Base-by-base conservation (phyloP, 2,113 vertebrate genomes). In the Mixornis gularis region DNA sequence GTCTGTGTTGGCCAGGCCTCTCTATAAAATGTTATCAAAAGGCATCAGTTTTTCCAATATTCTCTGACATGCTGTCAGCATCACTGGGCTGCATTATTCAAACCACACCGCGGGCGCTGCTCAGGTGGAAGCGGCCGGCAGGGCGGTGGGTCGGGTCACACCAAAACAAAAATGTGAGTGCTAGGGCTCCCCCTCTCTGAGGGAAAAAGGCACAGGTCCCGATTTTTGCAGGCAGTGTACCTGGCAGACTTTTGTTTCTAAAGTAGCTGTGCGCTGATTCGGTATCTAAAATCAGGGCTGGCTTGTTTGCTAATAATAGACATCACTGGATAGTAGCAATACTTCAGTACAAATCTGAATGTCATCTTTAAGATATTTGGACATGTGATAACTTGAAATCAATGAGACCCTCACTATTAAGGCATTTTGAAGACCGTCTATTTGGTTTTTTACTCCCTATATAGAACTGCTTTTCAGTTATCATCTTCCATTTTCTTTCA, bases 41-140 rank as follows among this genome's bases (percentile, higher is more conserved):
- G 62, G 32, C 84, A 90, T 81, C 65, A 29, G 13, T 38, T 92
- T 92, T 78, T 68, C 78, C 86, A 92, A 34, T 92, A 76, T 92
- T 89, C 87, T 56, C 84, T 90, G 77, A 38, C 73, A 58, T 22
- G 16, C 73, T 63, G 64, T 87, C 90, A 79, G 65, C 52, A 53
- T 11, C 85, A 17, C 44, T 25, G 49, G 82, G 58, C 25, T 71
- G 62, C 40, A 20, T 62, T 89, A 76, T 76, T 87, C 70, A 69
- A 56, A 62, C 20, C 64, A 12, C 60, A 6, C 1, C 4, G 55
- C 7, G 63, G 66, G 13, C 1, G 7, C 32, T n/a, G 32, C 86
- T 76, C 66, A 18, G 73, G 90, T 79, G 69, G 77, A 56, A 81
- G 76, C 0, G 1, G 44, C 48, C 32, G 29, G 44, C 36, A 40